These are phyloP conservation scores for Dipodomys ordii DNA, from an alignment of 2,113 vertebrate genomes.

Conservation along the genomic window DNA sequence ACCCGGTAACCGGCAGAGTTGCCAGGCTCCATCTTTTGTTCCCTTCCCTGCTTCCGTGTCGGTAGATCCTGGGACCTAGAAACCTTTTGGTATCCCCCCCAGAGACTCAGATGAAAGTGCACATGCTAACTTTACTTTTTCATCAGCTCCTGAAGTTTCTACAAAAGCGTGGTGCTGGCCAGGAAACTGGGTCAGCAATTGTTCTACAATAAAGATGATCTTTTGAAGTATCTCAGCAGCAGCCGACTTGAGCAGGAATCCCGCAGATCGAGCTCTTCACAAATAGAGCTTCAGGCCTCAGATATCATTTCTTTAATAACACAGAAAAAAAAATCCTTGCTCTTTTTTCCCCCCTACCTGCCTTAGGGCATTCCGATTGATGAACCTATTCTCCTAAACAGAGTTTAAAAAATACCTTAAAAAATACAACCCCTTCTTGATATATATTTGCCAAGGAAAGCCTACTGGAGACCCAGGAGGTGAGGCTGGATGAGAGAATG, in stretches of 20 bases:
- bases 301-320: slow-evolving; percentile 80
- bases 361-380: slow-evolving; percentile 69
- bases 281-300: slow-evolving; percentile 73
- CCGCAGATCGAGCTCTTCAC: slow-evolving; percentile 73
- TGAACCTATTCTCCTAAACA: slow-evolving; percentile 66
- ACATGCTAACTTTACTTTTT: slow-evolving; percentile 79
- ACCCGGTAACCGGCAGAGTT: slow-evolving; percentile 29
- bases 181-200: slow-evolving; percentile 85
- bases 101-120: slow-evolving; percentile 76
- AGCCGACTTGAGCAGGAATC: slow-evolving; percentile 76
- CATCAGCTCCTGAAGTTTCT: slow-evolving; percentile 83
- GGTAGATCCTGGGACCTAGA: slow-evolving; percentile 44
- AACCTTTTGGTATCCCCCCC: slow-evolving; percentile 73
- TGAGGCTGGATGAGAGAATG: not conserved
- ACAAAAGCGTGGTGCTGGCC: slow-evolving; percentile 80
- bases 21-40: slow-evolving; percentile 53
- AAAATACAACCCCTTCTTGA: slow-evolving; percentile 60
- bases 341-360: slow-evolving; percentile 13
- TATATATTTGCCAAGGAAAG: slow-evolving; percentile 69
- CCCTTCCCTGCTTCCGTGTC: slow-evolving; percentile 59
- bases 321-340: slow-evolving; percentile 44
- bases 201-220: slow-evolving; percentile 84
- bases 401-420: slow-evolving; percentile 65
- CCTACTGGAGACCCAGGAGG: not conserved
- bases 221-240: slow-evolving; percentile 84